phyloP scores from a whole-genome alignment of 2,797 vertebrate genomes.

The Chelmon rostratus region DNA sequence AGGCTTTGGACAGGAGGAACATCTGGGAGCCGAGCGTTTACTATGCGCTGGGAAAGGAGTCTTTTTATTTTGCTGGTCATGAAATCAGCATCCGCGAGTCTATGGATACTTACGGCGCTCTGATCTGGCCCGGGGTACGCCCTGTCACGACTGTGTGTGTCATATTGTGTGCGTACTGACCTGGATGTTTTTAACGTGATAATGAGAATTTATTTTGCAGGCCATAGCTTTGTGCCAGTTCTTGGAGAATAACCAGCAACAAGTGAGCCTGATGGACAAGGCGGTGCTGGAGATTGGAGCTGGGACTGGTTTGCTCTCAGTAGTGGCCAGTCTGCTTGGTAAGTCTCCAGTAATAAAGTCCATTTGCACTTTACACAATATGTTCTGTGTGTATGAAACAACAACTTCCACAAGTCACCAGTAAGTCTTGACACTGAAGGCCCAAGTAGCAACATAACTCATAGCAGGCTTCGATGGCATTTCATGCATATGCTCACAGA shows the following conservation, averaged over 20 bases:
- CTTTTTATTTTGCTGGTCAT: constrained; percentile 87
- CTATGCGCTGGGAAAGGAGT: constrained; percentile 87
- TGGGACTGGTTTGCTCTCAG: constrained; percentile 94
- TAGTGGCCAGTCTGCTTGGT: constrained; percentile 95
- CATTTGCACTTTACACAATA: neutral
- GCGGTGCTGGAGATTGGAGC: constrained; percentile 94
- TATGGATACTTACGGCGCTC: constrained; percentile 89
- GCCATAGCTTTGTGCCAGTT: constrained; percentile 92
- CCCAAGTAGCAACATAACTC: neutral
- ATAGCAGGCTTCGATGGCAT: neutral
- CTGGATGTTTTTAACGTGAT: neutral
- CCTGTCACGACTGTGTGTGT: neutral
- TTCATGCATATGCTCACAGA: neutral
- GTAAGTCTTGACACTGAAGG: neutral
- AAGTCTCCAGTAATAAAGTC: constrained; percentile 28
- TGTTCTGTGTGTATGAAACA: neutral
- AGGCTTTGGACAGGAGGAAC: constrained; percentile 67
- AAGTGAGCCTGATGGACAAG: constrained; percentile 88
- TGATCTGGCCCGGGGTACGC: constrained; percentile 94
- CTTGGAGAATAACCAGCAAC: constrained; percentile 91
- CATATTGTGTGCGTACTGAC: neutral
- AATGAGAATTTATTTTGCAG: constrained; percentile 69
- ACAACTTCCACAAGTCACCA: neutral
- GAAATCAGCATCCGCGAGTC: constrained; percentile 92
- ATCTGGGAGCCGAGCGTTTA: constrained; percentile 86